phyloP scores from a whole-genome alignment of 2,113 vertebrate species.

The cat (Felis catus) region F.catus_Fca126_mat1.0 CM031428.1:68946501-68947000 shows the following conservation, averaged over 20 bases:
- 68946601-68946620: background rate
- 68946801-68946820: background rate
- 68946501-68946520: background rate
- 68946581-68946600: background rate
- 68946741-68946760: background rate
- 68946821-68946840: background rate
- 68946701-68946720: background rate
- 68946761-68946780: background rate
- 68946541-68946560: background rate
- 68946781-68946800: background rate
- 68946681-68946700: no score
- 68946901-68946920: background rate
- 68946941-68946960: background rate
- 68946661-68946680: no score
- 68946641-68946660: background rate
- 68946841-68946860: background rate
- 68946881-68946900: background rate
- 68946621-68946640: background rate
- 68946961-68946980: slow-evolving; percentile 1
- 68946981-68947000: background rate
- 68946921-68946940: background rate
- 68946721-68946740: background rate
- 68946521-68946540: background rate
- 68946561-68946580: background rate
- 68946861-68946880: background rate